Conservation (phyloP, 2,797 vertebrate genomes). For the Neostethus bicornis region DNA sequence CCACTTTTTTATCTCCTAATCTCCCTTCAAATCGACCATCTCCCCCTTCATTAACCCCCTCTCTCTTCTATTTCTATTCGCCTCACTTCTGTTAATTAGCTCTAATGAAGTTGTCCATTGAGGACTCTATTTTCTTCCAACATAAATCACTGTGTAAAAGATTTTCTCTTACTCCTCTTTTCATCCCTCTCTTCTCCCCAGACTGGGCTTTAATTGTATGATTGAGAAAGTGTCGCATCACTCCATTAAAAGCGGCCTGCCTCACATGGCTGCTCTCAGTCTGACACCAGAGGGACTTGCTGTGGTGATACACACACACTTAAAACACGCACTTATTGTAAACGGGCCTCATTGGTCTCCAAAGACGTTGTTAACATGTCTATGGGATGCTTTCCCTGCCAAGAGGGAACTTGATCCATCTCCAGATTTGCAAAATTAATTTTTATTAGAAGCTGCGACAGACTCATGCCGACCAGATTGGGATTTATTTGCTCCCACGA, state of each 20-base stretch:
- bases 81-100: constrained; percentile 79
- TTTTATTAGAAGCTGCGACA: constrained; percentile 71
- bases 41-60: constrained; percentile 37
- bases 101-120: constrained; percentile 81
- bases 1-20: constrained; percentile 39
- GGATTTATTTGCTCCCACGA: constrained; percentile 62
- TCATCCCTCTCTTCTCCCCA: constrained; percentile 28
- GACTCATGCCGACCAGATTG: constrained; percentile 57
- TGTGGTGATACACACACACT: constrained; percentile 58
- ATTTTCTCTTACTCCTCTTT: constrained; percentile 45
- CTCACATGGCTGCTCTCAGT: constrained; percentile 76
- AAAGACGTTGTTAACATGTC: constrained; percentile 80
- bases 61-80: constrained; percentile 56
- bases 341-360: constrained; percentile 77
- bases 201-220: constrained; percentile 78
- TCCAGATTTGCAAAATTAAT: constrained; percentile 80
- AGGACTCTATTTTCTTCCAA: constrained; percentile 75
- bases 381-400: constrained; percentile 68
- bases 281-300: constrained; percentile 77
- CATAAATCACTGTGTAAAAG: constrained; percentile 76
- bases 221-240: constrained; percentile 80
- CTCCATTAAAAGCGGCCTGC: constrained; percentile 77
- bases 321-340: constrained; percentile 81
- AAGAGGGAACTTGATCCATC: constrained; percentile 76
- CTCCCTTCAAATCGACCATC: constrained; percentile 48